Evolutionary conservation across 35 echinoderm and acorn worm genomes (phyloP).

Genomic region (Apostichopus californicus): DNA sequence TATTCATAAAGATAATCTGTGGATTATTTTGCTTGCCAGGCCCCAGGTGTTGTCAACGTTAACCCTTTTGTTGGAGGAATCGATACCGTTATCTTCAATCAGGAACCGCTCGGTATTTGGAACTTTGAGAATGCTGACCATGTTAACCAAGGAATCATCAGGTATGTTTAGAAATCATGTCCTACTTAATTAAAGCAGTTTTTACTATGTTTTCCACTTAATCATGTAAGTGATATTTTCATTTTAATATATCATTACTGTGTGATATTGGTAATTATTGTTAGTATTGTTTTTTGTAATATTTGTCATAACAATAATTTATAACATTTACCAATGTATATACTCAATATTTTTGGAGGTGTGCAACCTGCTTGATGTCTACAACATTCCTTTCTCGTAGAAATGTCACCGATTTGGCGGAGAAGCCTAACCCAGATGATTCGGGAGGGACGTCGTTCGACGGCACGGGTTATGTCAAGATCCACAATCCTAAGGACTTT

Average conservation of each 20-base stretch:
- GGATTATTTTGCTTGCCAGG: slow-evolving; percentile 17
- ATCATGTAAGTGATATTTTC: neutral
- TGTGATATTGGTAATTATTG: neutral
- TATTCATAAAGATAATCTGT: neutral
- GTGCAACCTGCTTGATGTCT: too few species aligned
- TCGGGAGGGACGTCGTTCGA: slow-evolving; percentile 49
- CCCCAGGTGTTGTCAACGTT: slow-evolving; percentile 41
- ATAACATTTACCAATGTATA: too few species aligned
- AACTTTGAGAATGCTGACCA: slow-evolving; percentile 69
- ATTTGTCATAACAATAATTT: too few species aligned
- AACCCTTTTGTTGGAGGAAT: slow-evolving; percentile 67
- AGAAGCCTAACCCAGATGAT: slow-evolving; percentile 29
- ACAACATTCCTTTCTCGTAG: slow-evolving; percentile 11
- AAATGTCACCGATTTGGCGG: slow-evolving; percentile 58
- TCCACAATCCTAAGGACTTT: slow-evolving; percentile 9
- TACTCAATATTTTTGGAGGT: too few species aligned
- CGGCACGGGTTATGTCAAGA: slow-evolving; percentile 55
- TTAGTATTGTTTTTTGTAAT: neutral
- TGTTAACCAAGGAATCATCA: slow-evolving; percentile 69
- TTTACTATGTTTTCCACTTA: too few species aligned
- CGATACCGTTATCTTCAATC: slow-evolving; percentile 63
- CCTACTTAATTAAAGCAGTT: too few species aligned
- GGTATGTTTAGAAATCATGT: slow-evolving; percentile 42
- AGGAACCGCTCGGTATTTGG: slow-evolving; percentile 71
- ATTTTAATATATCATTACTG: neutral